A percentile compares a stretch with the other conserved stretches of the same genome.
These are phyloP conservation scores for Amorpha juglandis DNA, from an alignment of 2,888 invertebrate genomes.

Conservation along the genomic window DNA sequence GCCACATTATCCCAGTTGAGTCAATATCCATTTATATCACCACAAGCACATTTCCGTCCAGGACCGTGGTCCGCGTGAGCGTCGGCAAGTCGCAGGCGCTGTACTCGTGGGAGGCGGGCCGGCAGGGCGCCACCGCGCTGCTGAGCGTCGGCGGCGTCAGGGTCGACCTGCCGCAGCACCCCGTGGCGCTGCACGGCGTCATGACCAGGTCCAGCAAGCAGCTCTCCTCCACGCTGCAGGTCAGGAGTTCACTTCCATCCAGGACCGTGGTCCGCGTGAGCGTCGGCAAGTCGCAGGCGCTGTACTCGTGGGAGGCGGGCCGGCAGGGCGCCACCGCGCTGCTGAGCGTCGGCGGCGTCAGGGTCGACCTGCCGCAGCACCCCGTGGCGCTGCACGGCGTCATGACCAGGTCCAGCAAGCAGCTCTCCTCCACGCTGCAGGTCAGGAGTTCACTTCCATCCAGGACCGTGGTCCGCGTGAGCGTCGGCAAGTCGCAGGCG, in stretches of 20 bases:
- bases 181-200: conserved; percentile 98
- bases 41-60: conserved; percentile 57
- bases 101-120: conserved; percentile 91
- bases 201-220: conserved; percentile 97
- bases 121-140: conserved; percentile 89
- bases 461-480: conserved; percentile 97
- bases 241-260: conserved; percentile 51
- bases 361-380: conserved; percentile 98
- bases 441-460: conserved; percentile 55
- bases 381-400: conserved; percentile 99
- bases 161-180: conserved; percentile 99
- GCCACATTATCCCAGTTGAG: too few species aligned
- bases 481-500: conserved; percentile 95
- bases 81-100: conserved; percentile 96
- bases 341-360: conserved; percentile 93
- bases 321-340: conserved; percentile 89
- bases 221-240: conserved; percentile 95
- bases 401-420: conserved; percentile 97
- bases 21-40: too few species aligned
- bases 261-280: conserved; percentile 97
- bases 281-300: conserved; percentile 95
- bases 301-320: conserved; percentile 92
- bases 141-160: conserved; percentile 95
- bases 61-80: conserved; percentile 96
- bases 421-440: conserved; percentile 96